A percentile compares a stretch with the other conserved stretches of the same genome.
Conservation (phyloP, 2,113 vertebrate genomes). For the Scophthalmus maximus region DNA sequence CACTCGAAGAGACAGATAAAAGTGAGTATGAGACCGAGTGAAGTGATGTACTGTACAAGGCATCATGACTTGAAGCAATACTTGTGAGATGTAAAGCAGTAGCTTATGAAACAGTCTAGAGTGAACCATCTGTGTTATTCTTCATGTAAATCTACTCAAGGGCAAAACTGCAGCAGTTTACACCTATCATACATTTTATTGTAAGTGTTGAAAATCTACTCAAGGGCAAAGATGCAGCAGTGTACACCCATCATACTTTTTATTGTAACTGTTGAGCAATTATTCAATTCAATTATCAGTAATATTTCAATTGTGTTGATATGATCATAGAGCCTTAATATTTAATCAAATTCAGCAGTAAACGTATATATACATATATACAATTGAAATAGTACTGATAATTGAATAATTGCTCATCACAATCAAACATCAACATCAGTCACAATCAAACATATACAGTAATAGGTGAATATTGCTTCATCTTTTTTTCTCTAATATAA, state of each 20-base stretch:
- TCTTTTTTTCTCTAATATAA: too few species aligned
- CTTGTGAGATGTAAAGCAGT: conserved; percentile 12
- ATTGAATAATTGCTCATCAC: too few species aligned
- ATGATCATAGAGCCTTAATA: background rate
- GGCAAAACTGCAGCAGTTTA: too few species aligned
- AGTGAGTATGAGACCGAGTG: conserved; percentile 12
- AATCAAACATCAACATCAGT: too few species aligned
- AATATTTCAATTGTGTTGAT: background rate
- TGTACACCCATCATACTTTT: background rate
- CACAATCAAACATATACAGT: too few species aligned
- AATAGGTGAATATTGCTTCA: too few species aligned
- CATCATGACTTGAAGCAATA: conserved; percentile 4
- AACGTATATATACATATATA: too few species aligned
- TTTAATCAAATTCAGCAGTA: too few species aligned
- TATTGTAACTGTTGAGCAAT: background rate
- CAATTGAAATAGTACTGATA: too few species aligned
- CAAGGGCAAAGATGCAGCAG: conserved; percentile 2
- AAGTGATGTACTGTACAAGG: conserved; percentile 6
- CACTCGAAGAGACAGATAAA: conserved; percentile 31
- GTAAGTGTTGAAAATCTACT: too few species aligned
- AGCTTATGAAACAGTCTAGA: conserved; percentile 1
- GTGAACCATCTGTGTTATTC: background rate
- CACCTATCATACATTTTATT: too few species aligned
- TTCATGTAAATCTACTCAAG: conserved; percentile 17
- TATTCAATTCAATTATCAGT: background rate